Base-by-base conservation (phyloP, 2,888 invertebrate species). In the Leptopilina syphax region DNA sequence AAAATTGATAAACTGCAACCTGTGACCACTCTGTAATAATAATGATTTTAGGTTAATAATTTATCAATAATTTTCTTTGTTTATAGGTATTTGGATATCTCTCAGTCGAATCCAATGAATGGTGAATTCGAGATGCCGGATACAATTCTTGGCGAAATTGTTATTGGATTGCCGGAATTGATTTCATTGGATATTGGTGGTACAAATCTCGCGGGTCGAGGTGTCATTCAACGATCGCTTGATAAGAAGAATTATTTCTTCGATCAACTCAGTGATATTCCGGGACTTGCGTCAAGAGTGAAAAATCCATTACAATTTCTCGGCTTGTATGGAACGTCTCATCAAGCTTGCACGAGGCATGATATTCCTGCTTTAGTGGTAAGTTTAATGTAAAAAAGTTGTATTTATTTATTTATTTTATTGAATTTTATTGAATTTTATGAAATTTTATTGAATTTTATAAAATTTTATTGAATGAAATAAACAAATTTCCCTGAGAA, bases 171-270 rank as follows among this genome's bases (percentile, higher is more conserved):
- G 86, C 96, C 96, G 0, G 92, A 94, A 77, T 92, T 99, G 81
- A 94, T 94, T 65, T 97, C 97, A 41, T 93, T 99, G 86, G 99
- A 99, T 92, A 98, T 99, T 89, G 98, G 98, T 4, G 98, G 98
- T 13, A 99, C 99, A 24, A 98, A 99, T 93, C 93, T 99, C 84
- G 98, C 98, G 65, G 98, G 98, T 13, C 95, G 95, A 78, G 97
- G 97, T 70, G 95, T 96, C 44, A 95, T 95, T 13, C 93, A 94
- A 89, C 92, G 93, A 82, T 91, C 91, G 70, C 76, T 84, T 6
- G 85, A 86, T 27, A 78, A 81, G 67, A 84, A 78, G 6, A 80
- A 85, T 10, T 65, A 78, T 13, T 76, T 83, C 41, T 80, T 84
- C 34, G 84, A 83, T 65, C 82, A 85, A 50, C 81, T 87, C 50